Conservation (phyloP, 2,113 vertebrate genomes). For the Lycaon pictus region DNA sequence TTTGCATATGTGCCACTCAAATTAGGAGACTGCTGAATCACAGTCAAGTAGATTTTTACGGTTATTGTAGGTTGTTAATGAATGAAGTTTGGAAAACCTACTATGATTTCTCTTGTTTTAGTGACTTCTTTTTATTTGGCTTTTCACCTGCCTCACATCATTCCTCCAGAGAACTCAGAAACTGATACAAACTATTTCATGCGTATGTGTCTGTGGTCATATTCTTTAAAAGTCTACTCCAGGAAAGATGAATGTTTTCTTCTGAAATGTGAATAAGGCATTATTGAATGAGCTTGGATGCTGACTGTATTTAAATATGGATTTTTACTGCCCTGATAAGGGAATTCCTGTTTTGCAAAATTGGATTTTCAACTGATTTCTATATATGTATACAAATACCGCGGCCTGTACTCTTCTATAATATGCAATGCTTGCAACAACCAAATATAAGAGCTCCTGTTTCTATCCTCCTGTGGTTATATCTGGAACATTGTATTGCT, state of each 20-base stretch:
- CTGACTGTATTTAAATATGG: constrained; percentile 30
- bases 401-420: background rate
- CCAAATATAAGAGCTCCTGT: background rate
- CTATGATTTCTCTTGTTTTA: background rate
- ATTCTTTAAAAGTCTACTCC: background rate
- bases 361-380: background rate
- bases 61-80: background rate
- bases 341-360: constrained; percentile 42
- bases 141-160: background rate
- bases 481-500: background rate
- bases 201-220: background rate
- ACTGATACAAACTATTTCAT: background rate
- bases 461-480: background rate
- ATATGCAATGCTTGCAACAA: background rate
- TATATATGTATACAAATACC: background rate
- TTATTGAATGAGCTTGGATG: constrained; percentile 27
- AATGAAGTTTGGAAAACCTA: background rate
- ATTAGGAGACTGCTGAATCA: background rate
- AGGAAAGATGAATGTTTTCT: background rate
- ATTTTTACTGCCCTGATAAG: constrained; percentile 31
- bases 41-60: background rate
- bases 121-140: background rate
- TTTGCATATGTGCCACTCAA: background rate
- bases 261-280: constrained; percentile 11
- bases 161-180: background rate